Percentiles rank a stretch among this genome's conserved stretches.
Conservation (phyloP, 2,888 invertebrate species). For the Tribolium freemani region DNA sequence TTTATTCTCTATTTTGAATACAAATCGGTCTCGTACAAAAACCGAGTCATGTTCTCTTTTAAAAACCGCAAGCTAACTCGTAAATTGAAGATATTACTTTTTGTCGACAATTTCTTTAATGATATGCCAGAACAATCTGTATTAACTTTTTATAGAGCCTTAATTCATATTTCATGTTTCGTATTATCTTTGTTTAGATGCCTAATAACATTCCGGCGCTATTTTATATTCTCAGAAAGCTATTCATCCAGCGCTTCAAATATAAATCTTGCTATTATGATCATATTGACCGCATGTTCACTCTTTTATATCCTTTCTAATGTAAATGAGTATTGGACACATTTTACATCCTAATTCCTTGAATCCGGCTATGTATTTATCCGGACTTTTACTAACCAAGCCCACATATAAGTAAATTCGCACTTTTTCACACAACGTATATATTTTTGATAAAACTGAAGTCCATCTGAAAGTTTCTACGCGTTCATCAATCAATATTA, state of each 20-base stretch:
- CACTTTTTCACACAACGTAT: too few species aligned
- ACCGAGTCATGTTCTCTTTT: conserved; percentile 27
- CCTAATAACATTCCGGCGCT: neutral
- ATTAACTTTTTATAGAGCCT: conserved; percentile 3
- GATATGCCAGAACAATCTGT: conserved; percentile 19
- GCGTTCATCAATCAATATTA: neutral
- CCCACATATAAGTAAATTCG: too few species aligned
- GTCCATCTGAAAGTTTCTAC: neutral
- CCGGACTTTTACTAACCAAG: too few species aligned
- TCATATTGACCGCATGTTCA: neutral
- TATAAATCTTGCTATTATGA: neutral
- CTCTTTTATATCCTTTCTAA: neutral
- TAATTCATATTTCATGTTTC: conserved; percentile 5
- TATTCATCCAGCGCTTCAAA: neutral
- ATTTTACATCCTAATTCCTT: neutral
- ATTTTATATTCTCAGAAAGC: neutral
- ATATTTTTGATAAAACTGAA: neutral
- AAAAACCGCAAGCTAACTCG: conserved; percentile 20
- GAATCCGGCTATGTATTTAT: too few species aligned
- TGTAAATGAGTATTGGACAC: neutral
- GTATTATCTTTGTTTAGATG: neutral
- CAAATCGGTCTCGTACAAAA: conserved; percentile 34
- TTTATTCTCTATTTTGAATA: conserved; percentile 44
- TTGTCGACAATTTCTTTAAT: conserved; percentile 25
- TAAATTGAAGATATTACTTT: conserved; percentile 30